Evolutionary conservation across 2,113 vertebrate species (phyloP), one percentile per base, ranked within the genome.

Genomic region (Xyrauchen texanus): DNA sequence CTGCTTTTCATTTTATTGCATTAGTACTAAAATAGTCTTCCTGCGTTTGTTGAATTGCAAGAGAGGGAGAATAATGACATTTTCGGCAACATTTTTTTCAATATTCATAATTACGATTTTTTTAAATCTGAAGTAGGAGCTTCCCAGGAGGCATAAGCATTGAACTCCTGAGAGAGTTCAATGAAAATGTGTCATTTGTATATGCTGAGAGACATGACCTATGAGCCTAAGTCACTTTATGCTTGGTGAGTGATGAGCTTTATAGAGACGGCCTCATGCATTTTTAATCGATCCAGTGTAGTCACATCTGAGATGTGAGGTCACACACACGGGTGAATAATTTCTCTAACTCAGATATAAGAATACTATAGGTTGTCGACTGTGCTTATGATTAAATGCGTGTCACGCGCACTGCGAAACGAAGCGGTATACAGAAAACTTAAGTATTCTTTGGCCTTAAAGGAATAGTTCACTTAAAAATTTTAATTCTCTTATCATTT

Each of bases 221-320:
- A 61, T 79, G 68, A 15, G 42, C 66, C 15, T 0, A 66, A 60
- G 53, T 66, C 78, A 62, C 67, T 64, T 62, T 55, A 77, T 71
- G 2, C 12, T 21, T 72, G 76, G 82, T 83, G 80, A 80, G 83
- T 80, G 80, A 84, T 72, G 81, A 84, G 84, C 66, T 81, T 82
- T 88, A 87, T 83, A 84, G 81, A 90, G 84, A 83, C 82, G 47
- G 67, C 86, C 87, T 90, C 86, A 89, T 90, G 78, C 82, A 89
- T 89, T 78, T 91, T 91, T 90, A 83, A 92, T 91, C 77, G 44
- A 71, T 86, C 80, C 82, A 85, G 82, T 88, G 78, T 80, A 86
- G 85, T 85, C 82, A 83, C 86, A 86, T 78, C 80, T 78, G 66
- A 87, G 82, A 82, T 78, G 84, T 65, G 65, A 79, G 87, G 85